These are phyloP conservation scores for Eunapius fragilis DNA, from an alignment of 37 sponge, comb jelly and placozoan genomes.

Conservation along the genomic window DNA sequence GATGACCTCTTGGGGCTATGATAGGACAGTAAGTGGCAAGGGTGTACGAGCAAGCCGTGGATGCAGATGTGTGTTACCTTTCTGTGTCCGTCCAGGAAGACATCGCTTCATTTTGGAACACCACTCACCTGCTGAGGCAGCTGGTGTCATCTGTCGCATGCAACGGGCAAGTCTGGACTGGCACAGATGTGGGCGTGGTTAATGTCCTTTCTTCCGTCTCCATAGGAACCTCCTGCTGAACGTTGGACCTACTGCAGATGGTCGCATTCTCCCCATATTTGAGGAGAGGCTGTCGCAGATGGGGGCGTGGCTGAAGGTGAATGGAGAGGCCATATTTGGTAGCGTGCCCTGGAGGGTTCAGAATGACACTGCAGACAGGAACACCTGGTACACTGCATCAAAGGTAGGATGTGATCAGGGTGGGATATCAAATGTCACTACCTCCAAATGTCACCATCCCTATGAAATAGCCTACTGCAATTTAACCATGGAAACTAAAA, in stretches of 20 bases:
- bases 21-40: constrained; percentile 39
- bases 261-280: constrained; percentile 72
- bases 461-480: no score
- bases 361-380: constrained; percentile 55
- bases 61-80: no score
- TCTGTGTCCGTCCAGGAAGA: no score
- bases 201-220: neutral
- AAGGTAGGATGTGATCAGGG: constrained; percentile 13
- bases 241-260: constrained; percentile 83
- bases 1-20: constrained; percentile 75
- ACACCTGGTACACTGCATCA: constrained; percentile 73
- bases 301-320: constrained; percentile 80
- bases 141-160: constrained; percentile 65
- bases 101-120: constrained; percentile 23
- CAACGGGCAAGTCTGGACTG: constrained; percentile 52
- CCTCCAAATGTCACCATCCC: no score
- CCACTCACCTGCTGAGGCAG: constrained; percentile 39
- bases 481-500: no score
- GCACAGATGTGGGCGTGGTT: neutral
- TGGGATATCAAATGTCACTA: no score
- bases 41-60: no score
- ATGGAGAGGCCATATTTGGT: constrained; percentile 80
- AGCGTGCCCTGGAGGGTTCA: constrained; percentile 70
- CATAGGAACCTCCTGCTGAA: constrained; percentile 79
- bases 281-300: constrained; percentile 78